Conservation (phyloP, 1,140 invertebrate species). For the Ostrea edulis region DNA sequence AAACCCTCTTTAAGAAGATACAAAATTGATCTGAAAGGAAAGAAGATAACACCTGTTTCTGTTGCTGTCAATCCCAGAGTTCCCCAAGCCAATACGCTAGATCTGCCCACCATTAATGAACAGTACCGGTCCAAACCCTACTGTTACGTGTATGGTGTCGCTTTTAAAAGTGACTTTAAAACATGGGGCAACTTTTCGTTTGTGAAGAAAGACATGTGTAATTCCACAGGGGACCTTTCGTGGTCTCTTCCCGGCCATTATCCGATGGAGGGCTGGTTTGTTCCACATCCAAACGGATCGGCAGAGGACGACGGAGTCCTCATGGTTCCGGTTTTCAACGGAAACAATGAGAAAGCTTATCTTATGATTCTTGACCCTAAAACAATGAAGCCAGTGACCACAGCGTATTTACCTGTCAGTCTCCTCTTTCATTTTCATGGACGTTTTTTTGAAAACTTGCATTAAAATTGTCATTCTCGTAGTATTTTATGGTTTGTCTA, state of each 20-base stretch:
- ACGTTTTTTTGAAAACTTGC: slow-evolving; percentile 64
- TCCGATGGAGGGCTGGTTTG: slow-evolving; percentile 73
- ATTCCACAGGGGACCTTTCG: slow-evolving; percentile 54
- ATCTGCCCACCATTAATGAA: slow-evolving; percentile 75
- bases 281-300: slow-evolving; percentile 59
- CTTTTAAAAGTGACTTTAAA: slow-evolving; percentile 65
- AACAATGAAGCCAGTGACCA: slow-evolving; percentile 64
- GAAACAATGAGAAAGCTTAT: slow-evolving; percentile 58
- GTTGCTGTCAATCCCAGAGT: slow-evolving; percentile 45
- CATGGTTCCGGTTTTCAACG: slow-evolving; percentile 69
- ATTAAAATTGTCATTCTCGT: neutral
- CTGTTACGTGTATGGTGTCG: slow-evolving; percentile 73
- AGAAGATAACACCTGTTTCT: slow-evolving; percentile 35
- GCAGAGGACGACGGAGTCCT: slow-evolving; percentile 74
- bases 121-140: slow-evolving; percentile 64
- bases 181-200: slow-evolving; percentile 64
- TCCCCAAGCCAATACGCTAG: slow-evolving; percentile 60
- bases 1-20: slow-evolving; percentile 64
- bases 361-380: slow-evolving; percentile 69
- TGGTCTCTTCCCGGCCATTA: slow-evolving; percentile 66
- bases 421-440: slow-evolving; percentile 75
- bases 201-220: slow-evolving; percentile 74
- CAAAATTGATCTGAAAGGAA: slow-evolving; percentile 60
- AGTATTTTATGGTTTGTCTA: neutral
- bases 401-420: slow-evolving; percentile 64